Base-by-base conservation (phyloP, 2,113 vertebrate genomes). In the Thunnus thynnus region DNA sequence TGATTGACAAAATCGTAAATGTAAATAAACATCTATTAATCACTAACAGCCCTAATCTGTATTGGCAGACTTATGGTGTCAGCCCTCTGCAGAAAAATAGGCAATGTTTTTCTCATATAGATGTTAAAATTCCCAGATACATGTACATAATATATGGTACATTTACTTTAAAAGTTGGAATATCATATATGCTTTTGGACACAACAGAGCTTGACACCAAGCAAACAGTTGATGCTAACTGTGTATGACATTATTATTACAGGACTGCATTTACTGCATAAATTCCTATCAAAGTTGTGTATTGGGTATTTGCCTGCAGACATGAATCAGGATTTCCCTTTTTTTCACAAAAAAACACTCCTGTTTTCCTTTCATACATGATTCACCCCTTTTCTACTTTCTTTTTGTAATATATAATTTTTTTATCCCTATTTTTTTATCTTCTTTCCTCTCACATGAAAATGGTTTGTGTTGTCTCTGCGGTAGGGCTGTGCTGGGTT, bases 391-490 rank as follows among this genome's bases (percentile, higher is more conserved):
- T 48, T 41, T 25, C 3, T 66, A 4, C 44, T 69, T 44, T 36
- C 8, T 20, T 27, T 8, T 68, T 30, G 2, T 56, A 36, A 36
- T 47, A 60, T 36, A 13, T 16, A 12, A 3, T 48, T 73, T 44
- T 57, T 25, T 25, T 12, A 51, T 72, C 22, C 70, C 11, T 41
- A 9, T 41, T 41, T 41, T 41, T 30, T 61, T 64, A 12, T 86
- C 55, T 78, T 72, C 30, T 52, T 58, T 81, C 25, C 17, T 76
- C 54, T 84, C 75, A 67, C 60, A 74, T 68, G 51, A 79, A 78
- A 89, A 62, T 55, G 30, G 73, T 76, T 80, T 90, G 72, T 62
- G 56, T 91, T 87, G 51, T 69, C 68, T 73, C 74, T 88, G 81
- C 16, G 80, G 81, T 81, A 85, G 82, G 76, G 76, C 84, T 83